Evolutionary conservation across 2,113 vertebrate genomes (phyloP), one percentile per base, ranked within the genome.

Genomic region (Spizaetus ornatus): DNA sequence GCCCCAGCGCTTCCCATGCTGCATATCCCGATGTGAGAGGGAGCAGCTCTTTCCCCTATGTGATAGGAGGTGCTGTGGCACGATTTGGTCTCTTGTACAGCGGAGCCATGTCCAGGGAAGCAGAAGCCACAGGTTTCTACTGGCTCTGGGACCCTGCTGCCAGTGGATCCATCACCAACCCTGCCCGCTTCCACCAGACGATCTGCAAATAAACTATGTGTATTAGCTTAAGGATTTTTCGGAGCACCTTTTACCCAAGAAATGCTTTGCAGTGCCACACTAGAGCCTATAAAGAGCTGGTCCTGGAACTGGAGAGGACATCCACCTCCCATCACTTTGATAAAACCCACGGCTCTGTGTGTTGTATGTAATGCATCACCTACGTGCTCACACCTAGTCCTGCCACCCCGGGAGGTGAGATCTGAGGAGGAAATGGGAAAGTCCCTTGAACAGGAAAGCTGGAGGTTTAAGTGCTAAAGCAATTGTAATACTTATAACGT

Each of bases 91-190:
- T 96, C 97, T 76, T 93, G 97, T 8, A 96, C 82, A 2, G 97
- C 95, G 1, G 84, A 59, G 61, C 95, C 89, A 2, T 98, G 98
- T 23, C 99, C 98, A 0, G 98, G 98, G 95, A 99, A 99, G 94
- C 99, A 99, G 94, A 99, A 98, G 79, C 98, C 96, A 22, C 99
- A 99, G 4, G 99, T 99, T 96, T 99, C 99, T 23, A 98, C 98
- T 0, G 98, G 99, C 38, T 96, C 98, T 1, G 98, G 97, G 4
- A 78, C 73, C 43, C 83, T 96, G 91, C 92, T 80, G 45, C 80
- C n/a, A 0, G 86, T 61, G 50, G 87, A 95, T 42, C 84, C 82
- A 0, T 89, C 95, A 12, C 17, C 80, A 3, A 79, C 53, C 2
- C 95, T 94, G 29, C 88, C 96, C 0, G 82, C 95, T 79, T 98